A percentile compares a stretch with the other conserved stretches of the same genome.
Evolutionary conservation across 2,113 vertebrate species (phyloP).

Genomic region (Poeciliopsis turrubarensis): DNA sequence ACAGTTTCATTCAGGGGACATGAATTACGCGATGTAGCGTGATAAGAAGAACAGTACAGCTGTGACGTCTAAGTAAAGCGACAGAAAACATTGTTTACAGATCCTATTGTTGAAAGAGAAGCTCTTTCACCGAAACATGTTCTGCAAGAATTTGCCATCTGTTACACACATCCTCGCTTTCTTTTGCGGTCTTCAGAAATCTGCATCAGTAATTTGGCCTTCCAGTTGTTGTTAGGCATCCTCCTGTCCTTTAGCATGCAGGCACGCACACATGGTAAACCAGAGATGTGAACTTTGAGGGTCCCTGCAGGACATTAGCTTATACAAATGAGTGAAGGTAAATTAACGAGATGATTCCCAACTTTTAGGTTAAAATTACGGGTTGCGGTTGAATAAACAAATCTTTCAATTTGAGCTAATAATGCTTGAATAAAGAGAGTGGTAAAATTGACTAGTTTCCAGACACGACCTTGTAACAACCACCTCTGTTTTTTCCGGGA

Average conservation of each 20-base stretch:
- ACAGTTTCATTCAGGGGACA: conserved; percentile 17
- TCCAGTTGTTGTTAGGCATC: conserved; percentile 62
- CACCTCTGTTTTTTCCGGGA: conserved; percentile 12
- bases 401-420: conserved; percentile 12
- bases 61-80: conserved; percentile 35
- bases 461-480: neutral
- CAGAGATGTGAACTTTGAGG: neutral
- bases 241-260: conserved; percentile 28
- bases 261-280: conserved; percentile 19
- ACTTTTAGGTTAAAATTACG: neutral
- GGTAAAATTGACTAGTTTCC: conserved; percentile 5
- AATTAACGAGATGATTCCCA: neutral
- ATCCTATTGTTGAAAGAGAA: conserved; percentile 1
- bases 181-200: conserved; percentile 55
- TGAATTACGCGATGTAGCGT: conserved; percentile 2
- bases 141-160: conserved; percentile 34
- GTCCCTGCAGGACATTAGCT: neutral
- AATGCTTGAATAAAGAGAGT: conserved; percentile 1
- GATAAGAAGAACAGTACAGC: neutral
- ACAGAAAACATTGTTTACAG: conserved; percentile 23
- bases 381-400: conserved; percentile 5
- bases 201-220: conserved; percentile 46
- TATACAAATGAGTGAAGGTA: conserved; percentile 20
- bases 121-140: conserved; percentile 10
- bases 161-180: conserved; percentile 34